Conservation (phyloP, 2,797 vertebrate genomes). For the Loris lydekkerianus region DNA sequence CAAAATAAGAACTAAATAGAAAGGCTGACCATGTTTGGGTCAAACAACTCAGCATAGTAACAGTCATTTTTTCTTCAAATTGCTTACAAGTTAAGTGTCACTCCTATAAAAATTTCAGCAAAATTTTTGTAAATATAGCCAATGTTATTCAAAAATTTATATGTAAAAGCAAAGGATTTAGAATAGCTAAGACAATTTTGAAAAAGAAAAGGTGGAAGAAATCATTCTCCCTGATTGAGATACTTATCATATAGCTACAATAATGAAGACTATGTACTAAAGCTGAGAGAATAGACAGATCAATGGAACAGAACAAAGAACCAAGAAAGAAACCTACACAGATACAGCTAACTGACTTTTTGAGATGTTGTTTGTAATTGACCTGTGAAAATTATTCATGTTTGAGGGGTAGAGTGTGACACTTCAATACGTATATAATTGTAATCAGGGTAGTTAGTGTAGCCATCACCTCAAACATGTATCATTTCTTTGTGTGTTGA, state of each 20-base stretch:
- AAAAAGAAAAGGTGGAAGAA: background rate
- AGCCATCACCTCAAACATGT: too few relatives aligned
- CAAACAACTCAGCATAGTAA: background rate
- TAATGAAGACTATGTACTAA: background rate
- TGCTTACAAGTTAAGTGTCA: background rate
- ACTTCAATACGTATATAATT: too few relatives aligned
- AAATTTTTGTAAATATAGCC: background rate
- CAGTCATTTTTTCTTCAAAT: background rate
- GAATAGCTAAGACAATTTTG: background rate
- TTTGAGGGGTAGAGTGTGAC: too few relatives aligned
- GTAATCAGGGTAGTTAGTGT: too few relatives aligned
- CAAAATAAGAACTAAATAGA: background rate
- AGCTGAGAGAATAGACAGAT: background rate
- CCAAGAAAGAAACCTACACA: background rate
- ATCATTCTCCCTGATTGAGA: background rate
- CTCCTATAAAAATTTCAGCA: background rate
- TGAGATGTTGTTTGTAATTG: too few relatives aligned
- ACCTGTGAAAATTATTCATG: too few relatives aligned
- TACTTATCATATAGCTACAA: background rate
- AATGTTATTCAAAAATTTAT: background rate
- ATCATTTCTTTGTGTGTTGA: too few relatives aligned
- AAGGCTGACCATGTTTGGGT: background rate
- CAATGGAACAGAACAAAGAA: background rate
- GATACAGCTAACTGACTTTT: background rate
- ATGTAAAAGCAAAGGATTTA: background rate